Evolutionary conservation across 2,888 invertebrate genomes (phyloP).

Genomic region (Kuschelorhynchus macadamiae): DNA sequence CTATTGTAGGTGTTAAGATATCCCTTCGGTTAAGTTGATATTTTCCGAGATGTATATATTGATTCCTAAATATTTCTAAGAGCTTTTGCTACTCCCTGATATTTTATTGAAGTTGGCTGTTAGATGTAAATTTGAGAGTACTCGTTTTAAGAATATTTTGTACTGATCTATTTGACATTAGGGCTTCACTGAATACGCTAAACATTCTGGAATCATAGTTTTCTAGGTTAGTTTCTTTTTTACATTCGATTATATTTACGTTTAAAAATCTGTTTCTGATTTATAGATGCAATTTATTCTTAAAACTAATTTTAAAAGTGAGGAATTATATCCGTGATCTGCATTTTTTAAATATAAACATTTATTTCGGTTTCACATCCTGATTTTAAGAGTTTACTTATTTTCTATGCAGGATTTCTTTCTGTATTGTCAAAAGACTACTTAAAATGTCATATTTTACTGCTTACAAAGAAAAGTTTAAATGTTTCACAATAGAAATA

Average conservation of each 20-base stretch:
- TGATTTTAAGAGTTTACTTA: conserved; percentile 8
- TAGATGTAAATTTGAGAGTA: neutral
- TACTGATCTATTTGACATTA: too few relatives aligned
- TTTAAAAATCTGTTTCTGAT: neutral
- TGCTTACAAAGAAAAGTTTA: conserved; percentile 1
- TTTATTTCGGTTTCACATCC: conserved; percentile 8
- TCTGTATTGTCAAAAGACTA: conserved; percentile 15
- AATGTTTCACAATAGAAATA: too few relatives aligned
- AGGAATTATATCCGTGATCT: conserved; percentile 20
- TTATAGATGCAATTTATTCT: neutral
- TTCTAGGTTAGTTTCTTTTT: too few relatives aligned
- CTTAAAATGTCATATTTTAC: neutral
- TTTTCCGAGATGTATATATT: conserved; percentile 28
- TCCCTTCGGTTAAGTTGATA: conserved; percentile 21
- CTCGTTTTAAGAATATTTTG: conserved; percentile 6
- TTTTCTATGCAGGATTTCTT: conserved; percentile 5
- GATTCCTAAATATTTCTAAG: conserved; percentile 23
- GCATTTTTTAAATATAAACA: conserved; percentile 9
- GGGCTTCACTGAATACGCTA: too few relatives aligned
- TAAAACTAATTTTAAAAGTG: conserved; percentile 4
- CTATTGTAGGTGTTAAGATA: conserved; percentile 9
- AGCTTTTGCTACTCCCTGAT: conserved; percentile 14
- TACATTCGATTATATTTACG: too few relatives aligned
- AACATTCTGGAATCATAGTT: too few relatives aligned
- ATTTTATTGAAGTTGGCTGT: conserved; percentile 6